Base-by-base conservation (phyloP, 2,797 vertebrate species). In the Semotilus atromaculatus region DNA sequence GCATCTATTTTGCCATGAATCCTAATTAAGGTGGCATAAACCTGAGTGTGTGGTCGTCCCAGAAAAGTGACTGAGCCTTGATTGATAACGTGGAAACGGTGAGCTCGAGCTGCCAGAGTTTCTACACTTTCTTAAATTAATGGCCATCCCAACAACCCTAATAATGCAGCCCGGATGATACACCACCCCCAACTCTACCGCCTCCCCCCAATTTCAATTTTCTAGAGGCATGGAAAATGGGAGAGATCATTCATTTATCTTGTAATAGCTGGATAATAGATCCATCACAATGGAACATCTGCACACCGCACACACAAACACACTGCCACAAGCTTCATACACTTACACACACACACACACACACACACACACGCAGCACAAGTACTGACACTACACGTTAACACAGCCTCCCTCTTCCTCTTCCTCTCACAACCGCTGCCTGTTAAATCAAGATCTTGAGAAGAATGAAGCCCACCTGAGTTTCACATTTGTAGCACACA, bases 261-360 rank as follows among this genome's bases (percentile, higher is more conserved):
- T 99, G 96, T 99, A 99, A 99, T 99, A 96, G 97, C 96, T 95
- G 97, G 95, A 98, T 99, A 99, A 99, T 99, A 99, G 97, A 99
- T 98, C 96, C 96, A 99, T 99, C 98, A 99, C 96, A 95, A 96
- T 96, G 96, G 97, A 98, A 97, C 96, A 97, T 96, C 96, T 96
- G 95, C 90, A 92, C 92, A 85, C 74, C 51, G 82, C 58, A 81
- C 51, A 78, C 58, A 80, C 79, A 75, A 34, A 75, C 73, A 75
- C 73, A 36, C 48, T 34, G 55, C 77, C 82, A 84, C 81, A 43
- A 43, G 71, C 86, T 72, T 45, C 43, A 72, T 11, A 45, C 45
- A 68, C 80, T 31, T 16, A 45, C 73, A 70, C 36, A 34, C 34
- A 71, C 74, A 70, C 62, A 48, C 58, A 79, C 36, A 80, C 70